Conservation (phyloP, 2,113 vertebrate genomes). For the Engraulis encrasicolus region DNA sequence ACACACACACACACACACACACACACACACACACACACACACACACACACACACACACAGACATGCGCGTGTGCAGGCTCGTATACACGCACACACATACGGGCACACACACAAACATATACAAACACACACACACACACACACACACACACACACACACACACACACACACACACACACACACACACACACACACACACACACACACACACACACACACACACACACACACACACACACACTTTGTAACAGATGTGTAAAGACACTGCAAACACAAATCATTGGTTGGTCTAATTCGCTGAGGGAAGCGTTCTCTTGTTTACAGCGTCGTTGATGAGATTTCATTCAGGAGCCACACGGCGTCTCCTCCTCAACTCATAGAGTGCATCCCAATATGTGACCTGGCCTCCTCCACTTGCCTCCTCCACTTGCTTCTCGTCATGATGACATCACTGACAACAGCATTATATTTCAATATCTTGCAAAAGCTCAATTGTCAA, state of each 20-base stretch:
- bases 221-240: not conserved
- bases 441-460: too few relatives aligned
- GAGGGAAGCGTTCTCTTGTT: not conserved
- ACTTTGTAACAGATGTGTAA: not conserved
- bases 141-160: not conserved
- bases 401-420: too few relatives aligned
- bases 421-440: too few relatives aligned
- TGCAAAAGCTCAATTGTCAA: too few relatives aligned
- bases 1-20: not conserved
- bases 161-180: not conserved
- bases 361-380: too few relatives aligned
- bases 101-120: not conserved
- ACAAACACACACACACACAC: not conserved
- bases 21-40: not conserved
- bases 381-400: too few relatives aligned
- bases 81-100: not conserved
- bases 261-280: not conserved
- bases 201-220: not conserved
- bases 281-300: not conserved
- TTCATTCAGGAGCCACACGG: not conserved
- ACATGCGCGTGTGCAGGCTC: too few relatives aligned
- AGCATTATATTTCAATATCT: too few relatives aligned
- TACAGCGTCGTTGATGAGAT: not conserved
- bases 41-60: not conserved
- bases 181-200: not conserved